Conservation (phyloP, 2,888 invertebrate genomes). For the Erannis defoliaria region DNA sequence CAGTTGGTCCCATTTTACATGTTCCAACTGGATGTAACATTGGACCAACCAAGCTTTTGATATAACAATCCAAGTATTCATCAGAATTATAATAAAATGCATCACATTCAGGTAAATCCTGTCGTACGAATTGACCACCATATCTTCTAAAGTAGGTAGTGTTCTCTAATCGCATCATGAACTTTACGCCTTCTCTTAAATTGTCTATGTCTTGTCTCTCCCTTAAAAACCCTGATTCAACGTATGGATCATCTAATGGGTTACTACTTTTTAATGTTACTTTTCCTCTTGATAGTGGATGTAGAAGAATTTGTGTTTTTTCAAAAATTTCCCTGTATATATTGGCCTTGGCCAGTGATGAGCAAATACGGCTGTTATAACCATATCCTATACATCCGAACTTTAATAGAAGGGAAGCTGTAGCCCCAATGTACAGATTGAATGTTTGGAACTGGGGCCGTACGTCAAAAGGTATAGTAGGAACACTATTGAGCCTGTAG, state of each 20-base stretch:
- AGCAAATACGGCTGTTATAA: conserved; percentile 52
- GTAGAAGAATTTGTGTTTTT: conserved; percentile 58
- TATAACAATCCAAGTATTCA: conserved; percentile 88
- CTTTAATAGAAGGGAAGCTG: conserved; percentile 54
- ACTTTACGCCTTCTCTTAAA: conserved; percentile 64
- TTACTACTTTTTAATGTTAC: conserved; percentile 65
- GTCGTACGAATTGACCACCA: conserved; percentile 54
- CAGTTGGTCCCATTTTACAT: conserved; percentile 70
- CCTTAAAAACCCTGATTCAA: conserved; percentile 68
- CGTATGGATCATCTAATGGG: conserved; percentile 67
- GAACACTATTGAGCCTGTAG: conserved; percentile 56
- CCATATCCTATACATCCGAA: conserved; percentile 44
- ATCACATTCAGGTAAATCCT: conserved; percentile 83
- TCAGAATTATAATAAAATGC: conserved; percentile 80
- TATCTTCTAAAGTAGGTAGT: conserved; percentile 65
- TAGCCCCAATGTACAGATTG: conserved; percentile 67
- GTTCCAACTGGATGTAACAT: conserved; percentile 87
- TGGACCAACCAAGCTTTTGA: conserved; percentile 83
- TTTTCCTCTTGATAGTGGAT: conserved; percentile 70
- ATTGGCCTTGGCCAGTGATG: conserved; percentile 61
- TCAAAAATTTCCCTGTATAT: conserved; percentile 61
- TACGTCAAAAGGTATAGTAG: conserved; percentile 31
- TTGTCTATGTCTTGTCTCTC: conserved; percentile 59
- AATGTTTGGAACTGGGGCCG: conserved; percentile 73
- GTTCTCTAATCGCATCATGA: conserved; percentile 57